A percentile compares a stretch with the other conserved stretches of the same genome.
phyloP scores from a whole-genome alignment of 1,140 invertebrate genomes.

The Drosophila bifasciata region DNA sequence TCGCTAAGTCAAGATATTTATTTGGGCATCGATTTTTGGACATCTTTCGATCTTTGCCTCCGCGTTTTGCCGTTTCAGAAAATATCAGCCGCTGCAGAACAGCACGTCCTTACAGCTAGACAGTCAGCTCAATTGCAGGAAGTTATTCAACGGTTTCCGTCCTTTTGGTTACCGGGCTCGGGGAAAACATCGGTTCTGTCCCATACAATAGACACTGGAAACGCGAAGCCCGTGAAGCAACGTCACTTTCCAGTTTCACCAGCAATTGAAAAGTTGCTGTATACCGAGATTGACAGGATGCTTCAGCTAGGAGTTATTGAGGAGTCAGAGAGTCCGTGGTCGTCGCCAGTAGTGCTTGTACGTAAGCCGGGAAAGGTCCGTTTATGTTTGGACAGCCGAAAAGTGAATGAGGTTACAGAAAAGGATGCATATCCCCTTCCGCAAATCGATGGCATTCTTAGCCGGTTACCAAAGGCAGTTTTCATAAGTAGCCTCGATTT shows the following conservation, averaged over 20 bases:
- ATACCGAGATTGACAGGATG: conserved; percentile 5
- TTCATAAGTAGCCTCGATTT: conserved; percentile 85
- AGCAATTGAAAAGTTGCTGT: neutral
- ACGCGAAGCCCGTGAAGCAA: conserved; percentile 1
- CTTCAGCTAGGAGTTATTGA: conserved; percentile 3
- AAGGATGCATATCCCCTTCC: too few relatives aligned
- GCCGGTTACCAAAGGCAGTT: conserved; percentile 76
- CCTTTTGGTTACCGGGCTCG: too few relatives aligned
- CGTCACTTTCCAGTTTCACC: conserved; percentile 7
- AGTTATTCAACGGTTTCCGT: too few relatives aligned
- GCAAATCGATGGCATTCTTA: too few relatives aligned
- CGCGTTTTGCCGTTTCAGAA: too few relatives aligned
- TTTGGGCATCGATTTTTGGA: too few relatives aligned
- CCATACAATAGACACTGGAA: conserved; percentile 3
- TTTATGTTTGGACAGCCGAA: conserved; percentile 70
- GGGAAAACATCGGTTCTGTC: too few relatives aligned
- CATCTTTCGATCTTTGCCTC: too few relatives aligned
- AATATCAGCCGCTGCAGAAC: too few relatives aligned
- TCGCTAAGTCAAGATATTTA: too few relatives aligned
- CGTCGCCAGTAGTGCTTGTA: conserved; percentile 45
- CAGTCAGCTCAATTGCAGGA: too few relatives aligned
- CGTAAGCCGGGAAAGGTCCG: conserved; percentile 57
- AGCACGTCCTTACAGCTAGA: too few relatives aligned
- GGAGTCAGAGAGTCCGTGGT: conserved; percentile 18
- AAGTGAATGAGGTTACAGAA: conserved; percentile 48